Evolutionary conservation across 2,113 vertebrate species (phyloP), one percentile per base, ranked within the genome.

Genomic region (Meriones unguiculatus): DNA sequence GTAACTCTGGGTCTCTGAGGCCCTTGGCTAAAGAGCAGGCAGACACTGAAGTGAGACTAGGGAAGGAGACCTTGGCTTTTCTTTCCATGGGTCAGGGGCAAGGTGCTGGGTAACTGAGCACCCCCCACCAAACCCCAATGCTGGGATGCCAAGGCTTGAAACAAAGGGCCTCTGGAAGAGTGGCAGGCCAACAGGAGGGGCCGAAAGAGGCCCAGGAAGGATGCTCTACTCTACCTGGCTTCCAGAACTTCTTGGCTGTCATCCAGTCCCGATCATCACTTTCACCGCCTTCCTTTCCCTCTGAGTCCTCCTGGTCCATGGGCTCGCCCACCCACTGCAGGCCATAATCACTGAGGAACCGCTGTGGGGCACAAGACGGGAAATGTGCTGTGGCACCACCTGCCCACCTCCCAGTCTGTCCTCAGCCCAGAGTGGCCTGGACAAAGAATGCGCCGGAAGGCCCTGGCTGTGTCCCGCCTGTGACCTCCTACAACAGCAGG

Each of bases 281-380:
- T 32, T 96, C 90, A 78, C 77, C 30, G 25, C 7, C 38, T 0
- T 35, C 35, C n/a, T 90, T 76, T n/a, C 85, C 15, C 2, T 95
- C 97, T 0, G 81, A 93, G 72, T 90, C 75, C 94, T 97, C 41
- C 65, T 64, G 50, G 88, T 92, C 32, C 69, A 59, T 2, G 73
- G 77, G 90, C 46, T 98, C 98, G 24, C 99, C 99, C 32, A 99
- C 99, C 99, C 99, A 99, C 76, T 99, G 97, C 98, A 99, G 98
- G n/a, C 99, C 99, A 0, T 99, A 99, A 97, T 99, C 99, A 20
- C 81, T 95, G 20, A 99, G 98, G 98, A 99, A 99, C 3, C 30
- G 77, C 99, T 99, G 98, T 0, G 67, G 7, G 87, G 2, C 54
- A 46, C 90, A 76, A 90, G 85, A 9, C 46, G 64, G 59, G 65